Base-by-base conservation (phyloP, 2,888 invertebrate species). In the Morpho achilles region DNA sequence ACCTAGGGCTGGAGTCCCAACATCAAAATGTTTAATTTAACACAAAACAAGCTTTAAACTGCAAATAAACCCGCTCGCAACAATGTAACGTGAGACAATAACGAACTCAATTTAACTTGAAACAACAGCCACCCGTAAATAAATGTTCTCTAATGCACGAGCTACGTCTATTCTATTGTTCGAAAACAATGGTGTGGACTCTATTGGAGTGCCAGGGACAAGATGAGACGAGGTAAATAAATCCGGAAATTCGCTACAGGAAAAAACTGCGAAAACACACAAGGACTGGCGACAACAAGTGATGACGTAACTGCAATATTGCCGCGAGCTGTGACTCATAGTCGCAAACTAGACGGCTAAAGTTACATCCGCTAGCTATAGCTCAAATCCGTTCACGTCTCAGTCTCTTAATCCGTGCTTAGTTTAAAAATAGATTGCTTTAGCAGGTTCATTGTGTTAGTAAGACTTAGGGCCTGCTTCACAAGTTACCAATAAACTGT, bases 231-330 rank as follows among this genome's bases (percentile, higher is more conserved):
- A 47, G 22, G 41, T 22, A 53, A 53, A 53, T 45, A 50, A 22
- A 53, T 53, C 46, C 46, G 41, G 53, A 46, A 16, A 47, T 53
- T 53, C 40, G 46, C 7, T 47, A 41, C 63, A 53, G 61, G 61
- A 64, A 64, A 61, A 63, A 62, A 61, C 48, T 48, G 50, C 58
- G 59, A 53, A 61, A 63, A 64, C 55, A 23, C 54, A 55, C 51
- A 53, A 45, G 43, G 49, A 65, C 46, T 59, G 45, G 56, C 64
- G 63, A 61, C 58, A 59, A 50, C 58, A 52, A 52, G 56, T 61
- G 67, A 56, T 68, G 64, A 70, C 60, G 69, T 67, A 66, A 66
- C 52, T 59, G 63, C 49, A 54, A 63, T 50, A 57, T 47, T 16
- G 53, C 47, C 39, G 47, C 40, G 46, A 60, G 43, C 56, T 55